Percentiles rank a stretch among this genome's conserved stretches.
Conservation (phyloP, 1,140 invertebrate species). For the Mycetomoellerius zeteki region DNA sequence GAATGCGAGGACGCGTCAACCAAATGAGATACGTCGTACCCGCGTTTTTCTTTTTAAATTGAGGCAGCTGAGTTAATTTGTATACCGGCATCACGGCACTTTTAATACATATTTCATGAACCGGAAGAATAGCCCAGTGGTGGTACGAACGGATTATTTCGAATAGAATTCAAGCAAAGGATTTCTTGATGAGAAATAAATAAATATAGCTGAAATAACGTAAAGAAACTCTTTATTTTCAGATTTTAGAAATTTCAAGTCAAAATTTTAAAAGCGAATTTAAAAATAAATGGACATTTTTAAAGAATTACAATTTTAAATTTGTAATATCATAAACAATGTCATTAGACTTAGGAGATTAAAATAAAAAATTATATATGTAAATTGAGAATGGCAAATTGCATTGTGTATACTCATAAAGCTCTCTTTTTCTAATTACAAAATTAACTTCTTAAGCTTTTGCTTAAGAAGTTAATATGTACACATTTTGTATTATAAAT, state of each 20-base stretch:
- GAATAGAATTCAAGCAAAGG: slow-evolving; percentile 40
- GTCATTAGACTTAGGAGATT: neutral
- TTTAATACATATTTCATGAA: slow-evolving; percentile 69
- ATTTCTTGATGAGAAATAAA: slow-evolving; percentile 13
- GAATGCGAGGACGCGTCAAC: slow-evolving; percentile 56
- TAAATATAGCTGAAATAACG: neutral
- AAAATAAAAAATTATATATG: neutral
- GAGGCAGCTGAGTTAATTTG: slow-evolving; percentile 60
- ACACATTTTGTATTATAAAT: neutral
- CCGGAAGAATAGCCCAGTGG: neutral
- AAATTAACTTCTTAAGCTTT: neutral
- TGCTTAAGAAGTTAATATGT: no score
- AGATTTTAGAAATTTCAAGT: slow-evolving; percentile 20
- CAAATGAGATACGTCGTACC: slow-evolving; percentile 58
- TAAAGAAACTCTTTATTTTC: neutral
- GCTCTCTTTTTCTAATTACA: neutral
- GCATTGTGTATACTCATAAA: neutral
- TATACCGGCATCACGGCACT: slow-evolving; percentile 55
- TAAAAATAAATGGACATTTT: neutral
- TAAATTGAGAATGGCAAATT: neutral
- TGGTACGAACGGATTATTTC: slow-evolving; percentile 46
- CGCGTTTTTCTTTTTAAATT: slow-evolving; percentile 54
- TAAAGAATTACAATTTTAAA: neutral
- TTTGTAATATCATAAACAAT: slow-evolving; percentile 18
- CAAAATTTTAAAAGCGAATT: neutral